Evolutionary conservation across 92 coral and sea anemone genomes (phyloP).

Genomic region (Phenganax stokvisi): DNA sequence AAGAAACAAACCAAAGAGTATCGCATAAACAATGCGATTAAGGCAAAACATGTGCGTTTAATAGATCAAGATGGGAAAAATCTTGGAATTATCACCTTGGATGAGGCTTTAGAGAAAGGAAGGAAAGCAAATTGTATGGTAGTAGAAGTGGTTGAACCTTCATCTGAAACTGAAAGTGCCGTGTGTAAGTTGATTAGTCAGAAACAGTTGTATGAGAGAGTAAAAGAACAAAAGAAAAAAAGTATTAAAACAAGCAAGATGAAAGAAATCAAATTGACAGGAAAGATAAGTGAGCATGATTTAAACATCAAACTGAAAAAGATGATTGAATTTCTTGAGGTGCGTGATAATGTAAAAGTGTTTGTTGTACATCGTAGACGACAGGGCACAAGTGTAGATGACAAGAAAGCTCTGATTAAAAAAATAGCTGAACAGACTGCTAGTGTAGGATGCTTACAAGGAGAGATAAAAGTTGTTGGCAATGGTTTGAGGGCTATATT

Average conservation of each 20-base stretch:
- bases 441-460: conserved; percentile 32
- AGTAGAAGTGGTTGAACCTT: conserved; percentile 13
- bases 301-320: conserved; percentile 33
- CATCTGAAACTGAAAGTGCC: conserved; percentile 18
- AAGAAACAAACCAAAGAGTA: conserved; percentile 11
- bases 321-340: conserved; percentile 32
- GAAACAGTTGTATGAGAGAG: conserved; percentile 32
- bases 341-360: conserved; percentile 30
- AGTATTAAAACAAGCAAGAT: conserved; percentile 24
- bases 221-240: conserved; percentile 35
- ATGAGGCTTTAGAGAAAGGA: conserved; percentile 20
- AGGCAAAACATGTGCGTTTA: conserved; percentile 30
- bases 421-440: conserved; percentile 27
- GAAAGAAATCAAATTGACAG: conserved; percentile 34
- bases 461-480: conserved; percentile 32
- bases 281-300: conserved; percentile 33
- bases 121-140: conserved; percentile 15
- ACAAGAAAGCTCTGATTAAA: conserved; percentile 28
- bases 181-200: conserved; percentile 28
- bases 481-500: conserved; percentile 30
- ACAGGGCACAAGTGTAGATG: conserved; percentile 32
- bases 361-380: conserved; percentile 38
- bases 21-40: conserved; percentile 17
- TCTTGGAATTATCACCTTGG: conserved; percentile 36
- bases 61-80: conserved; percentile 37